phyloP scores from a whole-genome alignment of 1,140 invertebrate species.

The Asbolus verrucosus region DNA sequence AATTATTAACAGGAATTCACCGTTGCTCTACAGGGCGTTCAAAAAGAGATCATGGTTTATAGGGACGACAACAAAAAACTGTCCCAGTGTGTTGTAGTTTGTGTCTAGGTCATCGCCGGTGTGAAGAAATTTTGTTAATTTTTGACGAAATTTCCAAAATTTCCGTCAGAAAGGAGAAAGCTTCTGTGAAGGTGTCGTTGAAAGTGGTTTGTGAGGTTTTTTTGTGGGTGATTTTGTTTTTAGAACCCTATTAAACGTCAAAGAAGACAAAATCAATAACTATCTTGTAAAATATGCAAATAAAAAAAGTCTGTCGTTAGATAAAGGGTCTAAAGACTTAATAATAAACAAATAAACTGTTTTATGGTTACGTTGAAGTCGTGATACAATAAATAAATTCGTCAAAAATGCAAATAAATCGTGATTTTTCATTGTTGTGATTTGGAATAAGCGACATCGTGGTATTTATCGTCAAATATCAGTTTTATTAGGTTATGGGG shows the following conservation, averaged over 20 bases:
- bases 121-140: too few relatives aligned
- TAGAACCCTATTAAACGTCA: conserved; percentile 29
- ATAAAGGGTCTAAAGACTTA: conserved; percentile 15
- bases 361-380: background rate
- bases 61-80: too few relatives aligned
- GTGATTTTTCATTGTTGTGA: background rate
- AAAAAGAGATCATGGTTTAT: too few relatives aligned
- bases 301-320: conserved; percentile 2
- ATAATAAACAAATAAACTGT: conserved; percentile 22
- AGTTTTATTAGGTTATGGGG: conserved; percentile 38
- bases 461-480: conserved; percentile 34
- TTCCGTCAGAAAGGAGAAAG: too few relatives aligned
- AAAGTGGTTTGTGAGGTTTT: background rate
- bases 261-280: conserved; percentile 33
- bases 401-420: conserved; percentile 9
- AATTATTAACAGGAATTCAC: too few relatives aligned
- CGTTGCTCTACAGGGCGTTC: too few relatives aligned
- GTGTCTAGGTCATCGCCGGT: too few relatives aligned
- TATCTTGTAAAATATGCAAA: conserved; percentile 31
- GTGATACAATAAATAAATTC: background rate
- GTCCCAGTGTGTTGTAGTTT: too few relatives aligned
- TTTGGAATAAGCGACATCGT: conserved; percentile 4
- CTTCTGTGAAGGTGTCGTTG: background rate
- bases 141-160: background rate
- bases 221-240: conserved; percentile 34